These are phyloP conservation scores for Myotis lucifugus DNA, from an alignment of 2,113 vertebrate species.

Conservation along the genomic window DNA sequence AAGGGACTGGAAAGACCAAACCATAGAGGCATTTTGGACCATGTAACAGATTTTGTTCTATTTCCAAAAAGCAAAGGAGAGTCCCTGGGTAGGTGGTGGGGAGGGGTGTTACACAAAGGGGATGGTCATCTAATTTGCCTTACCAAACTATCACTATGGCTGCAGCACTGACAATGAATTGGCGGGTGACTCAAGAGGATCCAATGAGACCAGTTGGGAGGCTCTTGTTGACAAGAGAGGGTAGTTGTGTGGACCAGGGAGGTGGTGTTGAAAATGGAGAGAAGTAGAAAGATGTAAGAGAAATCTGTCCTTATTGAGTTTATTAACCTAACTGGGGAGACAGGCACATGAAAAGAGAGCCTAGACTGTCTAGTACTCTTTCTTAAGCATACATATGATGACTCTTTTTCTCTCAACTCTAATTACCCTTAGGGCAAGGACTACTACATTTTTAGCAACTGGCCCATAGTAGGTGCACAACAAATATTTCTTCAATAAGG, in stretches of 20 bases:
- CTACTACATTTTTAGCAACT: background rate
- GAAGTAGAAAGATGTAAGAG: background rate
- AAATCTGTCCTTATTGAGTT: background rate
- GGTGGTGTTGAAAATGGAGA: background rate
- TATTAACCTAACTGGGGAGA: background rate
- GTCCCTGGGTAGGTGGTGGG: background rate
- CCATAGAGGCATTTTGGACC: background rate
- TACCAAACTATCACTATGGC: background rate
- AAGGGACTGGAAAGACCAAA: background rate
- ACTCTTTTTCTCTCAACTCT: background rate
- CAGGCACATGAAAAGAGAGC: background rate
- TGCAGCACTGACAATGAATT: background rate
- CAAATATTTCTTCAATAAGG: background rate
- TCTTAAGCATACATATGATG: background rate
- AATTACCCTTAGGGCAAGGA: background rate
- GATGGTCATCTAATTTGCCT: background rate
- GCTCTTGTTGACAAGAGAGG: background rate
- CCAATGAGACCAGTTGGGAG: background rate
- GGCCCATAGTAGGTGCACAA: background rate
- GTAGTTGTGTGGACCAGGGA: background rate
- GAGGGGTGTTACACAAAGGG: background rate
- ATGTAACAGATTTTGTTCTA: background rate
- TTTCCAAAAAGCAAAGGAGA: background rate
- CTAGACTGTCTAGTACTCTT: background rate
- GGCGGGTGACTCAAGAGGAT: background rate